A percentile compares a stretch with the other conserved stretches of the same genome.
These are phyloP conservation scores for Linurgus olivaceus DNA, from an alignment of 2,797 vertebrate species.

Conservation along the genomic window DNA sequence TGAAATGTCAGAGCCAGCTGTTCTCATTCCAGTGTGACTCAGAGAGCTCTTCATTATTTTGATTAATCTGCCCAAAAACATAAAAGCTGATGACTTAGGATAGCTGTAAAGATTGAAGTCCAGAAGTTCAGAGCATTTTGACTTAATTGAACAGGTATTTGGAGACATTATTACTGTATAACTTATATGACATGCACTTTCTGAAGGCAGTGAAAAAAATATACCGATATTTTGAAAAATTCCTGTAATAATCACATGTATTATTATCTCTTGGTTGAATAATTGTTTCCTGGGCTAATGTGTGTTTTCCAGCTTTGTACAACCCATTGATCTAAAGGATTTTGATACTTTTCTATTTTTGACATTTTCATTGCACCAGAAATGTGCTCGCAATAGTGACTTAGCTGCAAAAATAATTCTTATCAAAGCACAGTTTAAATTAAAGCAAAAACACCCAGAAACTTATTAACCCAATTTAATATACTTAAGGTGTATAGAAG, in stretches of 20 bases:
- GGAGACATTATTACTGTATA: background rate
- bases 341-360: background rate
- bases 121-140: background rate
- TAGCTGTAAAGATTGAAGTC: background rate
- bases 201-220: background rate
- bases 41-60: background rate
- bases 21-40: background rate
- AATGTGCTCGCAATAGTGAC: background rate
- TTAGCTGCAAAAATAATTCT: background rate
- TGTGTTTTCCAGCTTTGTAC: background rate
- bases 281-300: background rate
- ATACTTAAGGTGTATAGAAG: background rate
- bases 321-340: background rate
- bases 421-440: background rate
- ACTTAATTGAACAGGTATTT: background rate
- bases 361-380: background rate
- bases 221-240: background rate
- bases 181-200: background rate
- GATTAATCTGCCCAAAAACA: background rate
- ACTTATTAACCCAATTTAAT: background rate
- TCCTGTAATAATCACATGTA: background rate
- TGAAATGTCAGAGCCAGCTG: fast-evolving
- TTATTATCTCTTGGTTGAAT: background rate
- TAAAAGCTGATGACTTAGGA: background rate
- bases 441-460: background rate